Base-by-base conservation (phyloP, 1,140 invertebrate species). In the Pseudomyrmex pallidus region DNA sequence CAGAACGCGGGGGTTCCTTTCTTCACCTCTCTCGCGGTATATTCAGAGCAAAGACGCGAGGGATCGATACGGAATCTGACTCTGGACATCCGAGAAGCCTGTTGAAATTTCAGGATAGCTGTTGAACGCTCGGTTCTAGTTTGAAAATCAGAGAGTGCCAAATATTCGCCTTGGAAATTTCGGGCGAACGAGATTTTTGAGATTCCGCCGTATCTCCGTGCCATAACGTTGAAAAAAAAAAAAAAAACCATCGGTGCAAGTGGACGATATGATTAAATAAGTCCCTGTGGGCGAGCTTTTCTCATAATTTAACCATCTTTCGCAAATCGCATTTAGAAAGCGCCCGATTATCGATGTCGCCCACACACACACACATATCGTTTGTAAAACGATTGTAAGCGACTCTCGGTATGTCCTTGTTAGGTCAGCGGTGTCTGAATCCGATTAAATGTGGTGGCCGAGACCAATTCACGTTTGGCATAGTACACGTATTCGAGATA, bases 401-500 rank as follows among this genome's bases (percentile, higher is more conserved):
- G 35, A 76, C 22, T 76, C 73, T 76, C 59, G 59, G 59, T 50
- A 74, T 64, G 61, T 76, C 74, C 74, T 76, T 66, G 62, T 76
- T 76, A 76, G 61, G 74, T 76, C 74, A 76, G 46, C 66, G n/a
- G 46, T 66, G 17, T 12, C 46, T 66, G 12, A n/a, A 76, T 66
- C 61, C 61, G 74, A 76, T 76, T 76, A 76, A 76, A 76, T 61
- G 66, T 76, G 22, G 74, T 76, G 61, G 12, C 3, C 7, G 35
- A 52, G 61, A 76, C 12, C 20, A 44, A 44, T 54, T 76, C 74
- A 66, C 48, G 15, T 76, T 13, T 52, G 25, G 48, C n/a, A 44
- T 66, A 66, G 35, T 7, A 35, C 35, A 35, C 35, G 35, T 35
- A 35, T 35, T 35, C 35, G 35, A 5, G 35, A 35, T 35, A n/a